phyloP scores from a whole-genome alignment of 37 sponge, comb jelly and placozoan genomes.

The Crambe crambe region DNA sequence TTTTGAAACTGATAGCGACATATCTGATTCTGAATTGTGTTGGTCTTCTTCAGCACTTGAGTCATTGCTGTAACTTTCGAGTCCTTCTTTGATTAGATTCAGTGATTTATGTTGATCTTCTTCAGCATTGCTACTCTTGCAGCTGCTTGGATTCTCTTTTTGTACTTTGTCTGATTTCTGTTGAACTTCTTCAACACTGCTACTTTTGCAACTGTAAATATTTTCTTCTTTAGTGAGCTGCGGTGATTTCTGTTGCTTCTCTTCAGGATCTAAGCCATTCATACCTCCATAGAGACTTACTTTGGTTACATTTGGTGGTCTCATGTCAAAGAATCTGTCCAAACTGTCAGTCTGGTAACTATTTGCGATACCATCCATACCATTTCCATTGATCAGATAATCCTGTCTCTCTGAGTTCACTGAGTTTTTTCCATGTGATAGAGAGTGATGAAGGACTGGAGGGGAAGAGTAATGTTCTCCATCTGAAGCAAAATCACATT shows the following conservation, averaged over 20 bases:
- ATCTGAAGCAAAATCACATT: background rate
- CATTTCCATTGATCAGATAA: too few relatives aligned
- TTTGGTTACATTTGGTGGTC: too few relatives aligned
- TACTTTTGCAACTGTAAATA: too few relatives aligned
- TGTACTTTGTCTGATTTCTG: too few relatives aligned
- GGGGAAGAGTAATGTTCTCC: too few relatives aligned
- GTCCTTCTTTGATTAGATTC: background rate
- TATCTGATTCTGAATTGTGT: background rate
- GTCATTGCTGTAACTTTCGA: background rate
- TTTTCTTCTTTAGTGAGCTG: too few relatives aligned
- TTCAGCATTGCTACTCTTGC: background rate
- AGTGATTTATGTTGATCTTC: background rate
- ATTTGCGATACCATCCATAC: background rate
- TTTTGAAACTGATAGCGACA: background rate
- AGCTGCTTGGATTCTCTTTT: background rate
- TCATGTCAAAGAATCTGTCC: conserved; percentile 27
- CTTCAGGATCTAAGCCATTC: too few relatives aligned
- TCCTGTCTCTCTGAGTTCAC: too few relatives aligned
- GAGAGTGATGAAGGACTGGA: background rate
- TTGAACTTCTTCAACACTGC: too few relatives aligned
- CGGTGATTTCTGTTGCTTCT: too few relatives aligned
- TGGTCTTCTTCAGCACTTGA: background rate
- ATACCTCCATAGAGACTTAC: too few relatives aligned
- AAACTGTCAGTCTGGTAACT: conserved; percentile 13
- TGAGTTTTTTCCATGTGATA: too few relatives aligned